phyloP scores from a whole-genome alignment of 1,140 invertebrate genomes.

The Drosophila ficusphila region DNA sequence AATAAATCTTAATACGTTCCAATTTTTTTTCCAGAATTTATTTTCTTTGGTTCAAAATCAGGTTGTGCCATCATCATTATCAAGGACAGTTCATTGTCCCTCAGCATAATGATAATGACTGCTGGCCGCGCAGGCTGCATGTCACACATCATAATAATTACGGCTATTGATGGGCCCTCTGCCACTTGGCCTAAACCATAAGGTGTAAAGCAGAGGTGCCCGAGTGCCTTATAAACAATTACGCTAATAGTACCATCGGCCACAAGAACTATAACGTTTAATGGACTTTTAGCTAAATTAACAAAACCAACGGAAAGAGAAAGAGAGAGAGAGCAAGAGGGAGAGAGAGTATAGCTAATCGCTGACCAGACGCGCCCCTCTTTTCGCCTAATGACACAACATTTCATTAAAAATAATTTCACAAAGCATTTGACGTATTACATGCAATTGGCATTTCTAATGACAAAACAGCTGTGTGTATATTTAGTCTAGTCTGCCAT shows the following conservation, averaged over 20 bases:
- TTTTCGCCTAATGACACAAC: conserved; percentile 73
- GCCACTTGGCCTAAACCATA: conserved; percentile 5
- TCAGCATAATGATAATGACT: conserved; percentile 67
- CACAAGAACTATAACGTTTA: conserved; percentile 72
- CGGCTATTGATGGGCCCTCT: conserved; percentile 43
- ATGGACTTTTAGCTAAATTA: conserved; percentile 82
- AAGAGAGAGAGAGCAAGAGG: not conserved
- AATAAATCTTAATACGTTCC: too few species aligned
- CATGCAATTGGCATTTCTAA: conserved; percentile 80
- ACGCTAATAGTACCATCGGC: conserved; percentile 63
- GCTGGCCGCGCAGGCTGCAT: conserved; percentile 35
- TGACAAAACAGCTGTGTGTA: conserved; percentile 44
- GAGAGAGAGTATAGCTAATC: conserved; percentile 46
- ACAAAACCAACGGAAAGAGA: conserved; percentile 61
- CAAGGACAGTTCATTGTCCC: conserved; percentile 45
- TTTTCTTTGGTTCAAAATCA: conserved; percentile 26
- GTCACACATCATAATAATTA: conserved; percentile 74
- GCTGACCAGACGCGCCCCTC: conserved; percentile 67
- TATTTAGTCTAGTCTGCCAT: not conserved
- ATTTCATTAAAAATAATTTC: conserved; percentile 83
- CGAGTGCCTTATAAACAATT: conserved; percentile 61
- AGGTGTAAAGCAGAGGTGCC: conserved; percentile 23
- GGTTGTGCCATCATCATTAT: conserved; percentile 28
- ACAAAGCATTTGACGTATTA: conserved; percentile 79
- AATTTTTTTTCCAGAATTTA: too few species aligned